Conservation (phyloP, 2,113 vertebrate species). For the Heterocephalus glaber region DNA sequence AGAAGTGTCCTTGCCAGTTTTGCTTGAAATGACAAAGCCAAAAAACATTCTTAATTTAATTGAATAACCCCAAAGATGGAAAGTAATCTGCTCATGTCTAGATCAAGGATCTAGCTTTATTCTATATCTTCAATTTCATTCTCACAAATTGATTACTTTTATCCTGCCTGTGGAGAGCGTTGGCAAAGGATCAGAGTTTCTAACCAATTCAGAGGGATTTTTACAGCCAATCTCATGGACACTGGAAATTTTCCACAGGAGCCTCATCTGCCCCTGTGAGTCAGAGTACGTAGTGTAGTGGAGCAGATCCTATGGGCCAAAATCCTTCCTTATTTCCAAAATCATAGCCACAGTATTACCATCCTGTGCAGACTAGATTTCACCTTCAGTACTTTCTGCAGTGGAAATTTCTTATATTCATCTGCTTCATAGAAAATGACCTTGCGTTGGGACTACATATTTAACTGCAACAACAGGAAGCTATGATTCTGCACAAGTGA, state of each 20-base stretch:
- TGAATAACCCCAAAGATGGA: neutral
- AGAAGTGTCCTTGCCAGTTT: neutral
- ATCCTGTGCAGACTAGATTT: neutral
- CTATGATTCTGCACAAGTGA: neutral
- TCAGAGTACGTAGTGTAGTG: neutral
- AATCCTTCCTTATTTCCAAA: slow-evolving; percentile 6
- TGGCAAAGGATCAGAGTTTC: slow-evolving; percentile 54
- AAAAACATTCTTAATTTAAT: slow-evolving; percentile 34
- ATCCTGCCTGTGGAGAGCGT: slow-evolving; percentile 19
- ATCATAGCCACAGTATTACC: neutral
- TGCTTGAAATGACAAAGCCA: slow-evolving; percentile 28
- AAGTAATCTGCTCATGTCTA: neutral
- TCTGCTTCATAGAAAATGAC: neutral
- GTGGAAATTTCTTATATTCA: slow-evolving; percentile 23
- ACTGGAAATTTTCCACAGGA: slow-evolving; percentile 31
- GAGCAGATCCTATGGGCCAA: neutral
- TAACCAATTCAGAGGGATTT: slow-evolving; percentile 3
- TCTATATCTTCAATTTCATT: slow-evolving; percentile 58
- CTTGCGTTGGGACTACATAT: neutral
- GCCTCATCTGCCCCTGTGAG: neutral
- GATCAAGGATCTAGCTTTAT: slow-evolving; percentile 42
- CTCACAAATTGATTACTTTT: slow-evolving; percentile 61
- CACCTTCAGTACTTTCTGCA: neutral
- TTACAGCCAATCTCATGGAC: neutral
- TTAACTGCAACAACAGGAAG: slow-evolving; percentile 25